These are phyloP conservation scores for Heteronetta atricapilla DNA, from an alignment of 2,113 vertebrate genomes.

Conservation along the genomic window DNA sequence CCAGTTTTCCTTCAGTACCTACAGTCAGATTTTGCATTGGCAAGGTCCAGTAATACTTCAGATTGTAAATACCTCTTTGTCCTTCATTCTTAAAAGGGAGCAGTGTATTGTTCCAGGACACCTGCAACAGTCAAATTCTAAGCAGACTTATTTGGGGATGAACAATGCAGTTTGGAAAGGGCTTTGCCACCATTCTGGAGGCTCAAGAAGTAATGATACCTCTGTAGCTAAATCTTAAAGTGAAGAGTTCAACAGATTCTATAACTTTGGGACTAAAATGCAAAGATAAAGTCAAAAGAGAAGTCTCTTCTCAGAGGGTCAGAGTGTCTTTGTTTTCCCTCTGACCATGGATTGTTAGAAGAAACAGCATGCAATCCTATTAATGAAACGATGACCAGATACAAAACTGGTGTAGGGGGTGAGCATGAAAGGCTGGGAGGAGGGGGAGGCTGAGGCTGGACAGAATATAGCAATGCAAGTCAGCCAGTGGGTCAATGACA, in stretches of 20 bases:
- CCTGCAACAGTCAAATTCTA: not conserved
- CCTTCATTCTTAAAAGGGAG: not conserved
- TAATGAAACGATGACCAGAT: not conserved
- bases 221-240: not conserved
- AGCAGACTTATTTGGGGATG: rapidly evolving
- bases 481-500: not conserved
- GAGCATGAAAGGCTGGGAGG: not conserved
- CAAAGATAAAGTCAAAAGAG: not conserved
- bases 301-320: not conserved
- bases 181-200: not conserved
- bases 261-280: not conserved
- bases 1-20: not conserved
- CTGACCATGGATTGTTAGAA: not conserved
- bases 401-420: not conserved
- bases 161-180: not conserved
- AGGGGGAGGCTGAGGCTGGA: not conserved
- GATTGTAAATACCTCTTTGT: not conserved
- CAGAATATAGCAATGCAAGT: not conserved
- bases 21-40: not conserved
- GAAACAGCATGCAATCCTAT: not conserved
- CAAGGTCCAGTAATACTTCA: not conserved
- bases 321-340: not conserved
- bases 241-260: not conserved
- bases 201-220: not conserved
- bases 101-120: not conserved